Evolutionary conservation across 2,888 invertebrate genomes (phyloP).

Genomic region (Brachypterus glaber): DNA sequence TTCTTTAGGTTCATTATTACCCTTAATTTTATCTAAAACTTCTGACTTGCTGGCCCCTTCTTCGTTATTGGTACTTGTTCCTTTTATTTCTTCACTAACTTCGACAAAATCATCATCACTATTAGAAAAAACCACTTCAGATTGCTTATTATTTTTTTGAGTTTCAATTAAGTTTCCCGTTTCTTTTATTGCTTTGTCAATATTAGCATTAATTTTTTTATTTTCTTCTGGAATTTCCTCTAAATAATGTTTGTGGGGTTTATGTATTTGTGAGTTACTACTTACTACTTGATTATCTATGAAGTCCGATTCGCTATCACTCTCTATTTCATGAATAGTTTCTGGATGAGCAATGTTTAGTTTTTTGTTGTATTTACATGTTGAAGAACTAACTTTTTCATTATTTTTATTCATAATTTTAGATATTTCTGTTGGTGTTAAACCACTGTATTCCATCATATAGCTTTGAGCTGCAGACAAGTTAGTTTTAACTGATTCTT

Average conservation of each 20-base stretch:
- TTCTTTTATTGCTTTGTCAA: neutral
- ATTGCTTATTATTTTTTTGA: neutral
- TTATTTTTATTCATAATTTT: conserved; percentile 40
- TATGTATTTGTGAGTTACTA: too few relatives aligned
- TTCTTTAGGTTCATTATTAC: neutral
- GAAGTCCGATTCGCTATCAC: too few relatives aligned
- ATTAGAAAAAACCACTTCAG: conserved; percentile 4
- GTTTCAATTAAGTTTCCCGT: conserved; percentile 3
- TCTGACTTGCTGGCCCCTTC: too few relatives aligned
- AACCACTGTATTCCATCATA: conserved; percentile 67
- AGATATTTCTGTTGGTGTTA: conserved; percentile 60
- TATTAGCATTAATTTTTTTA: conserved; percentile 3
- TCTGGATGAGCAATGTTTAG: too few relatives aligned
- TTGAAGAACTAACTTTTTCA: conserved; percentile 6
- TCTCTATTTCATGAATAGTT: too few relatives aligned
- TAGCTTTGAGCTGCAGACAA: conserved; percentile 59
- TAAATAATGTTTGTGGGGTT: too few relatives aligned
- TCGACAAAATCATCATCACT: conserved; percentile 11
- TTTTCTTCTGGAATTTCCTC: conserved; percentile 7
- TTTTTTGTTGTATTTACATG: too few relatives aligned
- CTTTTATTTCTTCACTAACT: conserved; percentile 2
- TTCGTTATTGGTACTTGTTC: conserved; percentile 3
- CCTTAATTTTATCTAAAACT: conserved; percentile 8
- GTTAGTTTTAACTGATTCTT: conserved; percentile 31
- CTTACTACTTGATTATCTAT: too few relatives aligned